These are phyloP conservation scores for Lepidochrysops patricia DNA, from an alignment of 2,888 invertebrate genomes.

Conservation along the genomic window DNA sequence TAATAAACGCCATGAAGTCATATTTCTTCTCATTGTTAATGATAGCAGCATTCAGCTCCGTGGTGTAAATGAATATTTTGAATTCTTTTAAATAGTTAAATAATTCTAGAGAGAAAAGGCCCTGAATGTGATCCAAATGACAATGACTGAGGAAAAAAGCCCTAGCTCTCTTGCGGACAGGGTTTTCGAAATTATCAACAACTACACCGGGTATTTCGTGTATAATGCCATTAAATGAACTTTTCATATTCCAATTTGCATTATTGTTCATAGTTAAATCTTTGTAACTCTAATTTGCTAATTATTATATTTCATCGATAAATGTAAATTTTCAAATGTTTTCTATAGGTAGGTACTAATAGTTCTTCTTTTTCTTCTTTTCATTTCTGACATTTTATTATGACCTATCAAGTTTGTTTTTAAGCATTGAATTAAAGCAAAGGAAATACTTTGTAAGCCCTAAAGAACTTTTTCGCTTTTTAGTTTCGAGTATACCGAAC, in stretches of 20 bases:
- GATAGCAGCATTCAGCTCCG: conserved; percentile 36
- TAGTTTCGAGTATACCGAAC: too few species aligned
- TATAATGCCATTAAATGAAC: conserved; percentile 74
- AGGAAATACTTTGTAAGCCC: too few species aligned
- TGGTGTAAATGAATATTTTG: conserved; percentile 37
- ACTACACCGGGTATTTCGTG: conserved; percentile 76
- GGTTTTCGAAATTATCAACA: conserved; percentile 74
- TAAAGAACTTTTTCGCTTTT: too few species aligned
- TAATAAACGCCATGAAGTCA: conserved; percentile 29
- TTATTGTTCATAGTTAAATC: background rate
- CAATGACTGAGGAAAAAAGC: conserved; percentile 80
- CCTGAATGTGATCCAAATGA: conserved; percentile 77
- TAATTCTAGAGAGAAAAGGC: conserved; percentile 41
- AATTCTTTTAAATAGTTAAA: conserved; percentile 23
- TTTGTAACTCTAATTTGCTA: too few species aligned
- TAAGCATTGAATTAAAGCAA: too few species aligned
- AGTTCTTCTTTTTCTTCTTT: too few species aligned
- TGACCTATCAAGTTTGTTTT: too few species aligned
- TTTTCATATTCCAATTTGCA: conserved; percentile 7
- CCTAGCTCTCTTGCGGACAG: conserved; percentile 51
- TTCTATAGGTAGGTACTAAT: too few species aligned
- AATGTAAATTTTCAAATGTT: too few species aligned
- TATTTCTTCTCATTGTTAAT: conserved; percentile 28
- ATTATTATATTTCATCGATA: too few species aligned
- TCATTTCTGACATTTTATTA: too few species aligned